Percentiles rank a stretch among this genome's conserved stretches.
phyloP scores from a whole-genome alignment of 2,797 vertebrate species.

The Silurus aristotelis region DNA sequence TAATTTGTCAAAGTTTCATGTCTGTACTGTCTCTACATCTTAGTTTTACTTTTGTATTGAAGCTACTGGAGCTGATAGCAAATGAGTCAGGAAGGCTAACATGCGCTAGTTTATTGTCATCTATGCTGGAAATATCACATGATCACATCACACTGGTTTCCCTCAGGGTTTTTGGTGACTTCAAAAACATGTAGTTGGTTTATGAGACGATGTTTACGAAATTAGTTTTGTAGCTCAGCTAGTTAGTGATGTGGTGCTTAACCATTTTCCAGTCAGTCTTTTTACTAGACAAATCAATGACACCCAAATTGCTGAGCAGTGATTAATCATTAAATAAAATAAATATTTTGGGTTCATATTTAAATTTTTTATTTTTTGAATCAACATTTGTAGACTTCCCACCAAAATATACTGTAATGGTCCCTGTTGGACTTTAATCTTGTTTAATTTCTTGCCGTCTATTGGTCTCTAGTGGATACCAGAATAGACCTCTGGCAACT shows the following conservation, averaged over 20 bases:
- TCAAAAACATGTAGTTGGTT: not conserved
- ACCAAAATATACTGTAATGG: not conserved
- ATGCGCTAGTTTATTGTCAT: not conserved
- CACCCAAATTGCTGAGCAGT: not conserved
- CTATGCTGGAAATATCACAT: not conserved
- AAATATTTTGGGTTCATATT: not conserved
- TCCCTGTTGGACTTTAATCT: too few species aligned
- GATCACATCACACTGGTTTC: not conserved
- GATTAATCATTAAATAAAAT: not conserved
- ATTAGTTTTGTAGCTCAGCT: not conserved
- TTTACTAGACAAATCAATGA: not conserved
- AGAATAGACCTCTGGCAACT: too few species aligned
- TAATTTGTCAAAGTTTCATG: not conserved
- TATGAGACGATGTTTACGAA: not conserved
- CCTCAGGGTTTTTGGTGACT: not conserved
- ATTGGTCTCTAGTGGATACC: too few species aligned
- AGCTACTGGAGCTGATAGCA: not conserved
- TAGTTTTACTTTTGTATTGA: not conserved
- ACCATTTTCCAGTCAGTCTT: not conserved
- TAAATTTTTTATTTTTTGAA: not conserved
- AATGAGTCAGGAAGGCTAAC: not conserved
- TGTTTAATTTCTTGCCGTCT: too few species aligned
- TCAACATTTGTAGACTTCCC: not conserved
- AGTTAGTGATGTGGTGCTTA: not conserved
- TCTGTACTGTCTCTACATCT: too few species aligned